Conservation (phyloP, 2,113 vertebrate species). For the Cariama cristata region DNA sequence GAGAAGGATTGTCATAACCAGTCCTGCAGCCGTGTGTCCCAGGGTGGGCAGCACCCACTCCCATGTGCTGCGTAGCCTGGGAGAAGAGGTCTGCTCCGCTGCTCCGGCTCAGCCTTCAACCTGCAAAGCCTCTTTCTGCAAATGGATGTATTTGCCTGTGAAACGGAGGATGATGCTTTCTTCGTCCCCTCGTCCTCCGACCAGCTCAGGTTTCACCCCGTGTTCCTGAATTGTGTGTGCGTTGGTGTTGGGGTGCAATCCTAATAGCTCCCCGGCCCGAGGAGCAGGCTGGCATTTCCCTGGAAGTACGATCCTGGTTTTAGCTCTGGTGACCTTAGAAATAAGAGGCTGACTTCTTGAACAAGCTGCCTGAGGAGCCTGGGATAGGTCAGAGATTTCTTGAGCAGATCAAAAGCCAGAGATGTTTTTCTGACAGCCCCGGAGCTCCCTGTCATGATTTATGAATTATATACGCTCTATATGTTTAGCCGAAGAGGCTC, state of each 20-base stretch:
- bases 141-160: neutral
- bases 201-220: neutral
- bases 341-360: neutral
- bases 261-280: neutral
- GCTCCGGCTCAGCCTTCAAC: neutral
- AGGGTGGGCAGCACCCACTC: neutral
- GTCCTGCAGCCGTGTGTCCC: neutral
- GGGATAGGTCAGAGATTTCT: constrained; percentile 65
- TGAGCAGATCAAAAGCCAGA: constrained; percentile 60
- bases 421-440: constrained; percentile 63
- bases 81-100: neutral
- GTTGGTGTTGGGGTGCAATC: neutral
- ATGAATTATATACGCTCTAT: constrained; percentile 18
- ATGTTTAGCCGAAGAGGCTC: constrained; percentile 47
- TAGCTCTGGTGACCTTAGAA: constrained; percentile 2
- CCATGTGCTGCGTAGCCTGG: neutral
- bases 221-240: neutral
- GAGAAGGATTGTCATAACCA: neutral
- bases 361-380: constrained; percentile 36
- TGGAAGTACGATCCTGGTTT: neutral
- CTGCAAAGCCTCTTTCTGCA: neutral
- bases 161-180: neutral
- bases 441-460: constrained; percentile 54
- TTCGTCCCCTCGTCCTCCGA: rapidly evolving
- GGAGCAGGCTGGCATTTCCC: rapidly evolving